Evolutionary conservation across 2,113 vertebrate species (phyloP).

Genomic region (Steatornis caripensis): DNA sequence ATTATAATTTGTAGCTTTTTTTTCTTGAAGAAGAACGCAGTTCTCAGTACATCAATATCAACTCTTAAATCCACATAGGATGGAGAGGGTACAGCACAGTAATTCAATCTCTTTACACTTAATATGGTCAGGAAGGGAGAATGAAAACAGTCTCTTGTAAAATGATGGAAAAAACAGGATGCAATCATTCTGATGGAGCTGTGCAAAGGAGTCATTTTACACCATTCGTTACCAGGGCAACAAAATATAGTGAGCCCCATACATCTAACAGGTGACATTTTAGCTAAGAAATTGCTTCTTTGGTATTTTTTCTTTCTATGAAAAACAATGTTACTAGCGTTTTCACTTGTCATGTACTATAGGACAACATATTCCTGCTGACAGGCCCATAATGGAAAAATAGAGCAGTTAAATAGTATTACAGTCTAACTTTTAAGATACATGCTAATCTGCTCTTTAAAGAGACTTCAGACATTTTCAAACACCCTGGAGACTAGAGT

Average conservation of each 20-base stretch:
- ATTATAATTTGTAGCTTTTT: constrained; percentile 86
- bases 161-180: constrained; percentile 86
- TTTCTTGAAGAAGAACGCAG: constrained; percentile 75
- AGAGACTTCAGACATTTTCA: constrained; percentile 75
- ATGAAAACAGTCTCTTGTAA: constrained; percentile 88
- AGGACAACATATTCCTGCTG: constrained; percentile 80
- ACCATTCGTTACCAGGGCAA: constrained; percentile 84
- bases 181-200: constrained; percentile 85
- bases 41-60: constrained; percentile 86
- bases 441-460: constrained; percentile 83
- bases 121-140: constrained; percentile 84
- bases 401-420: constrained; percentile 80
- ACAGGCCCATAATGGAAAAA: constrained; percentile 84
- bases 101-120: constrained; percentile 86
- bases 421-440: constrained; percentile 79
- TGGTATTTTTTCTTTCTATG: constrained; percentile 81
- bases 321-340: constrained; percentile 84
- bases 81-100: constrained; percentile 82
- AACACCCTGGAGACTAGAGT: constrained; percentile 69
- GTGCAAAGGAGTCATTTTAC: constrained; percentile 87
- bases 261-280: constrained; percentile 88
- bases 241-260: constrained; percentile 83
- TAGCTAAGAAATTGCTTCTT: constrained; percentile 86
- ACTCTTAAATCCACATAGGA: constrained; percentile 83
- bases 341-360: constrained; percentile 85